Conservation (phyloP, 2,113 vertebrate genomes). For the Cinclus cinclus region DNA sequence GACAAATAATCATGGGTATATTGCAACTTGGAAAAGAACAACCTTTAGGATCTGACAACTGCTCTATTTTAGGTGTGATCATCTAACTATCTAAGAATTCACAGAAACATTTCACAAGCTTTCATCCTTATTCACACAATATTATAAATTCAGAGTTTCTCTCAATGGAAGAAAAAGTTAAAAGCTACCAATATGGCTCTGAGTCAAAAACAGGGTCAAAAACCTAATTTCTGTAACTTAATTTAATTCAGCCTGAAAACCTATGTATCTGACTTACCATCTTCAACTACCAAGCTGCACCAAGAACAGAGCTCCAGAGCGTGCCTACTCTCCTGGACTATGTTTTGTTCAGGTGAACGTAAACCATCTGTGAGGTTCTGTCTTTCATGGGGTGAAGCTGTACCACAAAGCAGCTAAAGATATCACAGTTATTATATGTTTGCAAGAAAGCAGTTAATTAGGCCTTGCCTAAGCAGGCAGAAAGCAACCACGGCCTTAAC, state of each 20-base stretch:
- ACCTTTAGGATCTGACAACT: neutral
- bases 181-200: neutral
- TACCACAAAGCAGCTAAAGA: slow-evolving; percentile 70
- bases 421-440: slow-evolving; percentile 55
- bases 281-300: neutral
- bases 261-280: neutral
- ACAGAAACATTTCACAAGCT: neutral
- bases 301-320: neutral
- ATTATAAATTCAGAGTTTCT: neutral
- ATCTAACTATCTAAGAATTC: neutral
- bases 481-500: neutral
- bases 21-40: neutral
- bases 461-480: slow-evolving; percentile 10
- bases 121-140: neutral
- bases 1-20: neutral
- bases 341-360: slow-evolving; percentile 43
- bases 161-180: neutral
- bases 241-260: neutral
- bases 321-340: neutral
- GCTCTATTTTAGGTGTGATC: neutral
- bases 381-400: slow-evolving; percentile 40
- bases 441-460: slow-evolving; percentile 50
- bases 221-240: neutral
- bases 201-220: neutral
- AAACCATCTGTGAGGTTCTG: slow-evolving; percentile 23